Conservation (phyloP, 1,140 invertebrate species). For the Thaumetopoea pityocampa region DNA sequence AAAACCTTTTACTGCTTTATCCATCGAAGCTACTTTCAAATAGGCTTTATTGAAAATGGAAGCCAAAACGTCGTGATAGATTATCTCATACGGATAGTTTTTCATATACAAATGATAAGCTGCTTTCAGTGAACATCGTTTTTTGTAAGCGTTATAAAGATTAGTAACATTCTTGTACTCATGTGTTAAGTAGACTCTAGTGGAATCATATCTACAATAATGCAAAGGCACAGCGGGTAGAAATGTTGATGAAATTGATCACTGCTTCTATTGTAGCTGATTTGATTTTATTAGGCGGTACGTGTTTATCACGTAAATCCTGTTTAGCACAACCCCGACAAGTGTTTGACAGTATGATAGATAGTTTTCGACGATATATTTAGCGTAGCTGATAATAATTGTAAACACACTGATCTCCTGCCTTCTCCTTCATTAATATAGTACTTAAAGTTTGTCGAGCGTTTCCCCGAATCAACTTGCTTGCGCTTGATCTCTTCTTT, state of each 20-base stretch:
- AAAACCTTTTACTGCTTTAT: too few relatives aligned
- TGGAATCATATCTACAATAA: conserved; percentile 25
- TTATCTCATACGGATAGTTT: too few relatives aligned
- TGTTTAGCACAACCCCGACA: conserved; percentile 7
- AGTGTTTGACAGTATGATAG: conserved; percentile 13
- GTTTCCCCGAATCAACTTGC: background rate
- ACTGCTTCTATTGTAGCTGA: background rate
- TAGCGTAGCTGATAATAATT: conserved; percentile 18
- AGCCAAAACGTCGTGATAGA: too few relatives aligned
- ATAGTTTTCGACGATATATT: conserved; percentile 10
- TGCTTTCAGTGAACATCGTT: too few relatives aligned
- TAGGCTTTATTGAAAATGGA: too few relatives aligned
- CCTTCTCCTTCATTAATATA: conserved; percentile 25
- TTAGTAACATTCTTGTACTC: conserved; percentile 26
- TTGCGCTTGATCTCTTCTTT: too few relatives aligned
- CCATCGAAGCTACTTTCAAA: too few relatives aligned
- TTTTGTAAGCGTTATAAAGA: conserved; percentile 21
- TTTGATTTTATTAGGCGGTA: conserved; percentile 16
- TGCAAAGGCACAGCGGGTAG: conserved; percentile 31
- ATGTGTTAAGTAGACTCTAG: conserved; percentile 22
- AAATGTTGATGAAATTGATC: conserved; percentile 17
- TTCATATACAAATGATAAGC: too few relatives aligned
- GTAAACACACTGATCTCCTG: conserved; percentile 13
- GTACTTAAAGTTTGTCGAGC: conserved; percentile 7
- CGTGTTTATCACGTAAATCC: conserved; percentile 9